Percentiles rank a stretch among this genome's conserved stretches.
Evolutionary conservation across 2,888 invertebrate species (phyloP).

Genomic region (Vanessa cardui): DNA sequence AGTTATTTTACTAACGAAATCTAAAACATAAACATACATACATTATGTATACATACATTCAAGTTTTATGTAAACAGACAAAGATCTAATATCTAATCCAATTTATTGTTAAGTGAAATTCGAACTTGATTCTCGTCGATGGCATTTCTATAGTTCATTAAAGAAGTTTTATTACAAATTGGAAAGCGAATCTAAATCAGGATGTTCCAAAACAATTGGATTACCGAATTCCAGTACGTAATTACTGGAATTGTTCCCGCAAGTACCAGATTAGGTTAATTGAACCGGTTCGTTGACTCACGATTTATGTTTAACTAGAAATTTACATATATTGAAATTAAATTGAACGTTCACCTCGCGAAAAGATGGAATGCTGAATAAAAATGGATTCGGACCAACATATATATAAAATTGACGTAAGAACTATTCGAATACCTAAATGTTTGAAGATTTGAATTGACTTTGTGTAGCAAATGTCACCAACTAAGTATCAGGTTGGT

Average conservation of each 20-base stretch:
- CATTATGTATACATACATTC: too few relatives aligned
- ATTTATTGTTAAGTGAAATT: neutral
- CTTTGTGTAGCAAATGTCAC: too few relatives aligned
- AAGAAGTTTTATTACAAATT: conserved; percentile 20
- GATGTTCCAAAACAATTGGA: conserved; percentile 10
- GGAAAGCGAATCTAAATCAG: neutral
- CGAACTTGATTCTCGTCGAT: neutral
- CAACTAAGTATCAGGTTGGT: too few relatives aligned
- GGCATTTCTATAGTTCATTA: conserved; percentile 15
- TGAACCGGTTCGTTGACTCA: neutral
- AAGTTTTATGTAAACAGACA: too few relatives aligned
- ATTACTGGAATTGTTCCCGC: neutral
- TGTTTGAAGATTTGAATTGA: too few relatives aligned
- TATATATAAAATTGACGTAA: too few relatives aligned
- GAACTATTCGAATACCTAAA: too few relatives aligned
- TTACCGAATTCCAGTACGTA: neutral
- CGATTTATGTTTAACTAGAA: neutral
- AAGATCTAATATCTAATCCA: neutral
- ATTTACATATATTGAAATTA: neutral
- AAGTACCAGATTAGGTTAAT: conserved; percentile 1
- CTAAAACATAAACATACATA: too few relatives aligned
- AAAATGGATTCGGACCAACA: neutral
- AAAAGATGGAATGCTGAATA: neutral
- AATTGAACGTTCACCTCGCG: too few relatives aligned
- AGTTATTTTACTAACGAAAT: too few relatives aligned